phyloP scores from a whole-genome alignment of 2,888 invertebrate species.

The Gryllus longicercus region DNA sequence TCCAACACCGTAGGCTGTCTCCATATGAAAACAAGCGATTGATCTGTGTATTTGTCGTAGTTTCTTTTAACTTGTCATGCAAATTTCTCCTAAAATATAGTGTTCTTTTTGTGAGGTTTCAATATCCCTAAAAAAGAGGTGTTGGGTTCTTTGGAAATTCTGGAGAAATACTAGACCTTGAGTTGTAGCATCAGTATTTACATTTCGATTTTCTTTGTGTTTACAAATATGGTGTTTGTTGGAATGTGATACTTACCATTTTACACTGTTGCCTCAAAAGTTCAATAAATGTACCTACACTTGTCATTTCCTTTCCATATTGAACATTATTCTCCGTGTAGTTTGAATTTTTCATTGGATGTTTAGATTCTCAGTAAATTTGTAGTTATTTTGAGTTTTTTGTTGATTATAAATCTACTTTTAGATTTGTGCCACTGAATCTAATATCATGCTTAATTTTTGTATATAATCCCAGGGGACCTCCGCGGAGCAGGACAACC shows the following conservation, averaged over 20 bases:
- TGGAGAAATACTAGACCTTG: too few species aligned
- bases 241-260: too few species aligned
- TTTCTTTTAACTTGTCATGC: neutral
- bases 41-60: constrained; percentile 18
- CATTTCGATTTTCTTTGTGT: too few species aligned
- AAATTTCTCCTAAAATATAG: too few species aligned
- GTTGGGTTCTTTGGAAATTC: too few species aligned
- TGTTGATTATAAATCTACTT: too few species aligned
- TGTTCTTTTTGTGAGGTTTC: too few species aligned
- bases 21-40: neutral
- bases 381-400: neutral
- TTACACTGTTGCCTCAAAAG: neutral
- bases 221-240: too few species aligned
- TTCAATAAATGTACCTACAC: constrained; percentile 17
- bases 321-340: neutral
- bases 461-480: constrained; percentile 71
- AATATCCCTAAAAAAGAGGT: too few species aligned
- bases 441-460: neutral
- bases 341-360: neutral
- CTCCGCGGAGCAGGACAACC: constrained; percentile 96
- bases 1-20: neutral
- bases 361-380: constrained; percentile 19
- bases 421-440: neutral
- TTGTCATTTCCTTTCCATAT: neutral
- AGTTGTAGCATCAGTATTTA: too few species aligned